phyloP scores from a whole-genome alignment of 2,888 invertebrate genomes.

The Leucophora obtusa region DNA sequence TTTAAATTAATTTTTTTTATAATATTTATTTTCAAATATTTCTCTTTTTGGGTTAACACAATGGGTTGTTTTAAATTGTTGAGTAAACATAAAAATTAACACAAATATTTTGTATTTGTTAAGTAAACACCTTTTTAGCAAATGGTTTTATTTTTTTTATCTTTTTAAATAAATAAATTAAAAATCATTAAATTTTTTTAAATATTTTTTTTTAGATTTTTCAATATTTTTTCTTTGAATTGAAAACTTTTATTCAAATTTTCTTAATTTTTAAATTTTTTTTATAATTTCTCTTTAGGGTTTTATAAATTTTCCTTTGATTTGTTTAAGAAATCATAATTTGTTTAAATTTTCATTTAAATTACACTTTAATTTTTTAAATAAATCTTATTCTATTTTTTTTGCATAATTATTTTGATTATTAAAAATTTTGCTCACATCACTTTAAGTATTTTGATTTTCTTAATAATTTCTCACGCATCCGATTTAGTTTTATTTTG shows the following conservation, averaged over 20 bases:
- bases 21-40: conserved; percentile 7
- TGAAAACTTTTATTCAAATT: neutral
- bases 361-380: neutral
- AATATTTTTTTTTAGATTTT: conserved; percentile 9
- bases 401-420: neutral
- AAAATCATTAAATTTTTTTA: neutral
- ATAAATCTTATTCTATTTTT: neutral
- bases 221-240: neutral
- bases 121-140: neutral
- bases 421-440: neutral
- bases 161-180: neutral
- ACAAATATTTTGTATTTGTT: neutral
- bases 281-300: neutral
- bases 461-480: conserved; percentile 1
- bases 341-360: neutral
- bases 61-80: conserved; percentile 10
- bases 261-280: neutral
- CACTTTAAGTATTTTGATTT: conserved; percentile 1
- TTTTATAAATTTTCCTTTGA: neutral
- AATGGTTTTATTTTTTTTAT: neutral
- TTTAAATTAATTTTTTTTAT: conserved; percentile 65
- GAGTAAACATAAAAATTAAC: neutral
- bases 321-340: neutral
- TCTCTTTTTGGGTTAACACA: neutral
- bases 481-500: neutral